Evolutionary conservation across 2,888 invertebrate genomes (phyloP), one percentile per base, ranked within the genome.

Genomic region (Nesidiocoris tenuis): DNA sequence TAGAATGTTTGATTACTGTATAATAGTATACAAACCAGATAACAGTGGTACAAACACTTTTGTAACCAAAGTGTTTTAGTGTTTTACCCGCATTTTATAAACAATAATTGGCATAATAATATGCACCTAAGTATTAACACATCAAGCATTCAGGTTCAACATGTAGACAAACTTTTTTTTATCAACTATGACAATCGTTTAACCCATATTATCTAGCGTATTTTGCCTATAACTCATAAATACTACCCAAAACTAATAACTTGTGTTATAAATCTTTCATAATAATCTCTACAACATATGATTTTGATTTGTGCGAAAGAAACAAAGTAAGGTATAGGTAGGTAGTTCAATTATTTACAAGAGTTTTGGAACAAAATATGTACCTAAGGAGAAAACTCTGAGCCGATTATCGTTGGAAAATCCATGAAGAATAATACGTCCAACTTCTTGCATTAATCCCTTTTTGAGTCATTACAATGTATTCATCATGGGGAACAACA

Each of bases 241-340:
- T 76, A 76, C 68, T 78, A 76, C 78, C 71, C 76, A 76, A 74
- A 76, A 78, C 68, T 74, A 78, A 78, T 78, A 79, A 79, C 79
- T 79, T 77, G 77, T 77, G 78, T 78, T 79, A 79, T 77, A 79
- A 71, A 71, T 71, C 75, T 67, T 78, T 78, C 75, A 77, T 76
- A 70, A 71, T 77, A 75, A 78, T 74, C 78, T 78, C 63, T 76
- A 74, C 78, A 79, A 79, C 79, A 78, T 79, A 70, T 68, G 79
- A 78, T 79, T 79, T 79, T 79, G 79, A 79, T 79, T 79, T 79
- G 76, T 78, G 79, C 79, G 78, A 78, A 74, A 76, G 61, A 79
- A 79, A 79, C 77, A 72, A 77, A 79, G 77, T 68, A 72, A n/a
- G 64, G 70, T 39, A 39, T 39, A 39, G 39, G 39, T 39, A 39